Evolutionary conservation across 2,797 vertebrate species (phyloP).

Genomic region (Semotilus atromaculatus): DNA sequence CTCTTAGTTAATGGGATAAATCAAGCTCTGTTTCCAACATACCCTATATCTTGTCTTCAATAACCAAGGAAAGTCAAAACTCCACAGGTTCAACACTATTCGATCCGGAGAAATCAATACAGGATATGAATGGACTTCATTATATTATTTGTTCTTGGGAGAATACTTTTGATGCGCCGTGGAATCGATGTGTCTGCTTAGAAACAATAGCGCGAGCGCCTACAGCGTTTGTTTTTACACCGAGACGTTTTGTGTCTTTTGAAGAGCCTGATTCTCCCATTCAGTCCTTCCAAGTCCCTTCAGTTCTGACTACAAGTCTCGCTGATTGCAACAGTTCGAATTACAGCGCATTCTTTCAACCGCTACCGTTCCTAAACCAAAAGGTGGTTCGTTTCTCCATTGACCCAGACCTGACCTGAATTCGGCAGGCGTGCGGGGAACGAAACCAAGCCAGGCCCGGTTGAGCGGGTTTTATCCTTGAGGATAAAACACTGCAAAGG

Average conservation of each 20-base stretch:
- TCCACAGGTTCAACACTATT: slow-evolving; percentile 40
- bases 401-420: slow-evolving; percentile 44
- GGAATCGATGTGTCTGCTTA: slow-evolving; percentile 54
- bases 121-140: slow-evolving; percentile 67
- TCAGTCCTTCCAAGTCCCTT: slow-evolving; percentile 52
- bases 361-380: slow-evolving; percentile 46
- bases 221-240: slow-evolving; percentile 41
- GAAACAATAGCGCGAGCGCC: slow-evolving; percentile 51
- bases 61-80: slow-evolving; percentile 46
- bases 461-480: slow-evolving; percentile 21
- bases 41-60: slow-evolving; percentile 47
- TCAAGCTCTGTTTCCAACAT: neutral
- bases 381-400: slow-evolving; percentile 35
- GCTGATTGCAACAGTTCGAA: slow-evolving; percentile 64
- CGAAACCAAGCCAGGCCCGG: slow-evolving; percentile 27
- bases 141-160: slow-evolving; percentile 64
- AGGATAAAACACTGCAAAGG: slow-evolving; percentile 46
- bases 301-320: slow-evolving; percentile 60
- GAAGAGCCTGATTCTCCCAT: slow-evolving; percentile 57
- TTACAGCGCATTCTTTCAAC: slow-evolving; percentile 55
- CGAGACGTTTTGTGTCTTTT: slow-evolving; percentile 30
- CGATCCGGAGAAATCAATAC: slow-evolving; percentile 54
- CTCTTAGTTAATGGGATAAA: slow-evolving; percentile 23
- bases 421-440: slow-evolving; percentile 28
- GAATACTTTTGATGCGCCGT: slow-evolving; percentile 60